Percentiles rank a stretch among this genome's conserved stretches.
Evolutionary conservation across 2,113 vertebrate genomes (phyloP).

Genomic region (Phalacrocorax carbo): DNA sequence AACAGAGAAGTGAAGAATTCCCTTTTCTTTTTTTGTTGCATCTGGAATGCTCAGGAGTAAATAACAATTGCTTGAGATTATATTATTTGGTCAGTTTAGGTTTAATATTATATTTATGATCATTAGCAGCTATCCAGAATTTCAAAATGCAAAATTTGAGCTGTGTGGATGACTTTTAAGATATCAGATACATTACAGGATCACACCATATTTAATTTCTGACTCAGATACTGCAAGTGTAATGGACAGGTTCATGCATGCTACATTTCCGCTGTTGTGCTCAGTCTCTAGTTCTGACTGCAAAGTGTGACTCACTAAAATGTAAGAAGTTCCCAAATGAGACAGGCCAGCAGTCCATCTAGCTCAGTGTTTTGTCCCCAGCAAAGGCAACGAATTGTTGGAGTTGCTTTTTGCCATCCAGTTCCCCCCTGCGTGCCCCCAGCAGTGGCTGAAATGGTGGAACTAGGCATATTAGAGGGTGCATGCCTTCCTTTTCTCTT

Average conservation of each 20-base stretch:
- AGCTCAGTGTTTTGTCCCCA: background rate
- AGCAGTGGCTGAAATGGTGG: background rate
- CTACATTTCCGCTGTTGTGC: background rate
- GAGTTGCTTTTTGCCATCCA: background rate
- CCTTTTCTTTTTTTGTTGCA: background rate
- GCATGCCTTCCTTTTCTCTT: background rate
- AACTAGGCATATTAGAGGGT: background rate
- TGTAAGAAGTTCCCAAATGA: background rate
- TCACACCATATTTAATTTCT: background rate
- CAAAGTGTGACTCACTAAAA: background rate
- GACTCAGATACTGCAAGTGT: background rate
- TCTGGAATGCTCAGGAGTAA: background rate
- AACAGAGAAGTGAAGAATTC: background rate
- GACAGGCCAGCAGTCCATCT: background rate
- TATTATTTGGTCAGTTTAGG: background rate
- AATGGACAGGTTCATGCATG: background rate
- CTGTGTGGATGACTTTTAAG: background rate
- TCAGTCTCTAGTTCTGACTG: background rate
- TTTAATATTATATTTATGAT: background rate
- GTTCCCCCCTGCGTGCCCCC: rapidly evolving
- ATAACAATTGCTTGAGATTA: background rate
- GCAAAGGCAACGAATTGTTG: background rate
- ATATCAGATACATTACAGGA: background rate
- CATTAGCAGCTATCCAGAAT: background rate
- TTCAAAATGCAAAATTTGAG: background rate